Base-by-base conservation (phyloP, 35 echinoderm and acorn worm genomes). In the Anneissia japonica region DNA sequence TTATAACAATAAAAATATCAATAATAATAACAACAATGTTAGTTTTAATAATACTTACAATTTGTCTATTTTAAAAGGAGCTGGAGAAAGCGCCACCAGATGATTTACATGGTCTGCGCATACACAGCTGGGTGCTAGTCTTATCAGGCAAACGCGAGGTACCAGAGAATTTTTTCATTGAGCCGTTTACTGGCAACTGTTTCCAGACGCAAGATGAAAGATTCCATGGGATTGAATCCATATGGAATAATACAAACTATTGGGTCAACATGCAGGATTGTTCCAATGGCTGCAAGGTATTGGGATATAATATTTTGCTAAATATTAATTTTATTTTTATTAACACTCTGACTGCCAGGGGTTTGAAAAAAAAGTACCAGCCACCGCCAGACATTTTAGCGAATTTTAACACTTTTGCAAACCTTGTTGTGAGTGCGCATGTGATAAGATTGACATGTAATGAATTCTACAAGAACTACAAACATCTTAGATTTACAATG, bases 241-340 rank as follows among this genome's bases (percentile, higher is more conserved):
- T 99, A 34, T 99, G 96, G 96, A 99, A 94, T 45, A 94, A 99
- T 74, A 90, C 33, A 23, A 99, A 99, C 87, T 99, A 99, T 72
- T 99, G 92, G 92, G 96, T 99, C 13, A 94, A 93, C 36, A 99
- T 99, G 96, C 96, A 99, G 46, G 96, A 99, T 79, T 99, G 96
- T 39, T 99, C 96, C 17, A 91, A 99, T 84, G 96, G 96, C 13
- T 99, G 96, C 80, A 99, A 94, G 92, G 96, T 99, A 83, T n/a
- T n/a, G n/a, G n/a, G n/a, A n/a, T n/a, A n/a, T n/a, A n/a, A n/a
- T n/a, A n/a, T n/a, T n/a, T n/a, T n/a, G n/a, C n/a, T n/a, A n/a
- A n/a, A n/a, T n/a, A n/a, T n/a, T n/a, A n/a, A n/a, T n/a, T n/a
- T n/a, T n/a, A n/a, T n/a, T n/a, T n/a, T n/a, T n/a, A n/a, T n/a